Base-by-base conservation (phyloP, 2,113 vertebrate genomes). In the Syrrhaptes paradoxus region DNA sequence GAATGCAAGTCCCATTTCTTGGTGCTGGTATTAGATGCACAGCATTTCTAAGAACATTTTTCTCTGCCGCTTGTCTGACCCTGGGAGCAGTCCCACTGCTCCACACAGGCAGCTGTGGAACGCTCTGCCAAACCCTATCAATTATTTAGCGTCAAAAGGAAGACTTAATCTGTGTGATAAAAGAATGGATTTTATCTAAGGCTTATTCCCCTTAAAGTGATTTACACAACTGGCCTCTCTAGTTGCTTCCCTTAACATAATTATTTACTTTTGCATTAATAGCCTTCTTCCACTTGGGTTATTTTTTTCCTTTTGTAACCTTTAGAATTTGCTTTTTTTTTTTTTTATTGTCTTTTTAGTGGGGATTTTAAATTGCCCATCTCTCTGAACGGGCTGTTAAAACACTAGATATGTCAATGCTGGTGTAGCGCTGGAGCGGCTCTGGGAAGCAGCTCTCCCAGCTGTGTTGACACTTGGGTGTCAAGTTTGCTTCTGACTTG, bases 51-150 rank as follows among this genome's bases (percentile, higher is more conserved):
- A 86, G 96, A 97, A 96, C 98, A 97, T 98, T 98, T 98, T 98
- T 98, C 98, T 98, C 96, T 98, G 97, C 97, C 96, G 97, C 94
- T 96, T 6, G 4, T 93, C 57, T 97, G 98, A 98, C 98, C 98
- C 81, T 26, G 1, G 88, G 97, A 97, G 96, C 97, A 97, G 94
- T 97, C 97, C 97, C 97, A 73, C 94, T 92, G 95, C 96, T 95
- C 89, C 24, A 4, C 41, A 11, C 76, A 96, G 73, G 83, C 97
- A 73, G 94, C 87, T 29, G 66, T 36, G 71, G 94, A 97, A 94
- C 9, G 15, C 58, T 85, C 92, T 70, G 85, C 96, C 65, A 87
- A 96, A 92, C 76, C 45, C 87, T 85, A 98, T 98, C 98, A 98
- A 98, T 99, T 98, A 98, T 97, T 97, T 85, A 81, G 58, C 51